These are phyloP conservation scores for Euura lappo DNA, from an alignment of 1,140 invertebrate species.

Conservation along the genomic window DNA sequence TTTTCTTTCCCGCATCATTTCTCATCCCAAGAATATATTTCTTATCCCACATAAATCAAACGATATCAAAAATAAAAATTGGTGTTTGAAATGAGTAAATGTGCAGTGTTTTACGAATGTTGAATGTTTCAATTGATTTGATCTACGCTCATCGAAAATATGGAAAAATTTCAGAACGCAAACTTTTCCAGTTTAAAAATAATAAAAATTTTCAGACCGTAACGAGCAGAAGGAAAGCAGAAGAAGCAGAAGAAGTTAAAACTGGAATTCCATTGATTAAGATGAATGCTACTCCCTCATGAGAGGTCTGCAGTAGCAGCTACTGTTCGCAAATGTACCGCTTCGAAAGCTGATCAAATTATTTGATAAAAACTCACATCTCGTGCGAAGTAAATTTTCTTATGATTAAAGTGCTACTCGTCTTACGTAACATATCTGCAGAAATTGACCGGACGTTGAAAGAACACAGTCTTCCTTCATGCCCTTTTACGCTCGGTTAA, in stretches of 20 bases:
- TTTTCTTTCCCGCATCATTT: background rate
- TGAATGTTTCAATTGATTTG: background rate
- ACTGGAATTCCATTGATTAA: background rate
- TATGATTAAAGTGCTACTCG: background rate
- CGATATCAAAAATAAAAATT: background rate
- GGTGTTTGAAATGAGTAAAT: too few relatives aligned
- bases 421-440: background rate
- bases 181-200: background rate
- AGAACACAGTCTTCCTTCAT: slow-evolving; percentile 3
- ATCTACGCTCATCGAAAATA: too few relatives aligned
- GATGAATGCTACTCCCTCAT: slow-evolving; percentile 20
- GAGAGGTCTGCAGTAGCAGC: slow-evolving; percentile 10
- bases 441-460: background rate
- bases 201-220: background rate
- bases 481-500: background rate
- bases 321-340: slow-evolving; percentile 26
- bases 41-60: background rate
- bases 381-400: background rate
- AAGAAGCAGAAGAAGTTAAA: background rate
- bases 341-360: slow-evolving; percentile 30
- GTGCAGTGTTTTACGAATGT: background rate
- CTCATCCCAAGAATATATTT: background rate
- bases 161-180: background rate
- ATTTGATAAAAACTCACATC: slow-evolving; percentile 22
- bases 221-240: background rate